Evolutionary conservation across 2,113 vertebrate species (phyloP).

Genomic region (Xiphias gladius): DNA sequence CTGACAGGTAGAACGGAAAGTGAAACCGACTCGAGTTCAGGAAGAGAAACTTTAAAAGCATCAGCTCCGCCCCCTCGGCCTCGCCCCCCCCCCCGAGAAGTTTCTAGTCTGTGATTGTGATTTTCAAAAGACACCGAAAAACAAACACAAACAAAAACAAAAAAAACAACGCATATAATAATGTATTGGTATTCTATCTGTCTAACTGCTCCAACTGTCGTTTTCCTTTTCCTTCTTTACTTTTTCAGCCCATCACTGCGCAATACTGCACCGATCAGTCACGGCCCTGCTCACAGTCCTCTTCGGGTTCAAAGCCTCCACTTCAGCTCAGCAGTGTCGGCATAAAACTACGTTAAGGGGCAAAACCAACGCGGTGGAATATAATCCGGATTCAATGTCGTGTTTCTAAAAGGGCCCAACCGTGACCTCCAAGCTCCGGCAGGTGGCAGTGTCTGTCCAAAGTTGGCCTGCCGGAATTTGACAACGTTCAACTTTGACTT

Average conservation of each 20-base stretch:
- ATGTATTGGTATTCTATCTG: too few species aligned
- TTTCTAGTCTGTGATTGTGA: background rate
- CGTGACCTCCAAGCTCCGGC: conserved; percentile 29
- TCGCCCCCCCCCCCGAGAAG: accelerated
- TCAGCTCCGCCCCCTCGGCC: conserved; percentile 36
- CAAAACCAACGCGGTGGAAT: too few species aligned
- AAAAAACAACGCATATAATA: too few species aligned
- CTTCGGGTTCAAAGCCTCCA: background rate
- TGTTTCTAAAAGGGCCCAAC: too few species aligned
- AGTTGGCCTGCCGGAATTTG: background rate
- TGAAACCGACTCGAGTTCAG: conserved; percentile 59
- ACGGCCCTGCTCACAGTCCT: too few species aligned
- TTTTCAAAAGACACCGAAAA: too few species aligned
- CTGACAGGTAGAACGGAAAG: conserved; percentile 43
- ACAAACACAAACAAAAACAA: too few species aligned
- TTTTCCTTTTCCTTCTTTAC: background rate
- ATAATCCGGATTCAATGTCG: too few species aligned
- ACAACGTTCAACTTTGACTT: too few species aligned
- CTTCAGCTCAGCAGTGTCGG: too few species aligned
- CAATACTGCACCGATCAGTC: too few species aligned
- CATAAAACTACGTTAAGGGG: too few species aligned
- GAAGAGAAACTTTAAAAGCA: conserved; percentile 36
- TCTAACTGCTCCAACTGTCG: background rate
- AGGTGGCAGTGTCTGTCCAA: conserved; percentile 46
- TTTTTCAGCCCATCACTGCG: background rate